phyloP scores from a whole-genome alignment of 2,113 vertebrate genomes.

The Lepidothrix coronata region DNA sequence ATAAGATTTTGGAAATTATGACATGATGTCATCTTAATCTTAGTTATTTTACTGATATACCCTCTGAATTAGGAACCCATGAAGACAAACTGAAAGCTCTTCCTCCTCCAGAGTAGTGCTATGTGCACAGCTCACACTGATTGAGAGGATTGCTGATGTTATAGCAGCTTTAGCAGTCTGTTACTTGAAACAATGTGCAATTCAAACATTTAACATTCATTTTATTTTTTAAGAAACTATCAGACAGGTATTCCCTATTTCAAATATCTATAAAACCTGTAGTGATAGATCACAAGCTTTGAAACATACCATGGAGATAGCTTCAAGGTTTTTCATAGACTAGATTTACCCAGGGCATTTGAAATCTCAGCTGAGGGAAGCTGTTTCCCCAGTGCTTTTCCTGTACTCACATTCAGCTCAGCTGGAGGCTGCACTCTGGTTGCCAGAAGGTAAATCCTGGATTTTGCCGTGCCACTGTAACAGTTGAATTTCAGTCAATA shows the following conservation, averaged over 20 bases:
- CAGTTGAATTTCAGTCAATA: neutral
- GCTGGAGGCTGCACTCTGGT: neutral
- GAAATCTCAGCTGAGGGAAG: neutral
- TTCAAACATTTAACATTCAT: neutral
- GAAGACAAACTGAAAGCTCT: neutral
- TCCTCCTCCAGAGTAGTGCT: neutral
- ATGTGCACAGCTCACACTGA: fast-evolving
- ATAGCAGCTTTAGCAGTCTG: neutral
- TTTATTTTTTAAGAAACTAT: neutral
- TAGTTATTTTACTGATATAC: neutral
- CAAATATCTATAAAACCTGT: neutral
- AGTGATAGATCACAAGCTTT: neutral
- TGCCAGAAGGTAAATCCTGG: neutral
- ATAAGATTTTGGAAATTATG: neutral
- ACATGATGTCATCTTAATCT: neutral
- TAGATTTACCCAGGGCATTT: neutral
- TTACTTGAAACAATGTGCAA: neutral
- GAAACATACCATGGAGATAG: neutral
- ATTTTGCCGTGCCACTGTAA: neutral
- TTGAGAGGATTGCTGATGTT: neutral
- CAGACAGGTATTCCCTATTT: neutral
- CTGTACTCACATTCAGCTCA: fast-evolving
- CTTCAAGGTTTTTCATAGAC: neutral
- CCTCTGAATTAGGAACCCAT: neutral
- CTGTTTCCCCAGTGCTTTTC: neutral